These are phyloP conservation scores for Sparidentex hasta DNA, from an alignment of 2,797 vertebrate species.

Conservation along the genomic window DNA sequence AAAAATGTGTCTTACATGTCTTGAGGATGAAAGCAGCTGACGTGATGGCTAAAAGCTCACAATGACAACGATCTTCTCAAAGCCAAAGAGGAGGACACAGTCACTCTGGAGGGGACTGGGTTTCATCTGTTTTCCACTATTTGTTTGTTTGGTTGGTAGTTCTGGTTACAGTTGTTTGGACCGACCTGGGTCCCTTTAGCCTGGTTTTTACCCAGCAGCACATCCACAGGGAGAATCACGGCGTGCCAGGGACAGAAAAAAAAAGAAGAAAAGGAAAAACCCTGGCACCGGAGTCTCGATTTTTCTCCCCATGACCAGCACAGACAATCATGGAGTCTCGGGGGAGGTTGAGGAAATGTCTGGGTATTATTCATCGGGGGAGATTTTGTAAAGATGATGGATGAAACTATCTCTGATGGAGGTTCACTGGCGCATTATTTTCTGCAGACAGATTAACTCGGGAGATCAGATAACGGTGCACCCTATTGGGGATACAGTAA, in stretches of 20 bases:
- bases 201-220: slow-evolving; percentile 20
- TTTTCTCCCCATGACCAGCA: neutral
- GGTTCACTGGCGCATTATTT: neutral
- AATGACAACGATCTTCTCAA: neutral
- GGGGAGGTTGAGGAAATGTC: neutral
- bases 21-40: too few species aligned
- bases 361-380: neutral
- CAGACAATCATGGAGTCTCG: neutral
- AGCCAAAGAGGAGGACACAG: neutral
- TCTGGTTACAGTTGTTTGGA: neutral
- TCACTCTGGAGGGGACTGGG: neutral
- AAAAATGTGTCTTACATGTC: neutral
- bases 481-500: neutral
- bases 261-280: neutral
- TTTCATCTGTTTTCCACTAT: neutral
- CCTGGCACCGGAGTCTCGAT: neutral
- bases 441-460: neutral
- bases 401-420: neutral
- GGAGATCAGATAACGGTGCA: too few species aligned
- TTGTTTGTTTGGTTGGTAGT: neutral
- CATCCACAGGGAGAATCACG: slow-evolving; percentile 12
- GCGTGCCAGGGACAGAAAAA: neutral
- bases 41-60: too few species aligned
- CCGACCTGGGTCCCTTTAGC: neutral
- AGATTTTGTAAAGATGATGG: neutral